phyloP scores from a whole-genome alignment of 2,113 vertebrate genomes.

The Urocitellus parryii region DNA sequence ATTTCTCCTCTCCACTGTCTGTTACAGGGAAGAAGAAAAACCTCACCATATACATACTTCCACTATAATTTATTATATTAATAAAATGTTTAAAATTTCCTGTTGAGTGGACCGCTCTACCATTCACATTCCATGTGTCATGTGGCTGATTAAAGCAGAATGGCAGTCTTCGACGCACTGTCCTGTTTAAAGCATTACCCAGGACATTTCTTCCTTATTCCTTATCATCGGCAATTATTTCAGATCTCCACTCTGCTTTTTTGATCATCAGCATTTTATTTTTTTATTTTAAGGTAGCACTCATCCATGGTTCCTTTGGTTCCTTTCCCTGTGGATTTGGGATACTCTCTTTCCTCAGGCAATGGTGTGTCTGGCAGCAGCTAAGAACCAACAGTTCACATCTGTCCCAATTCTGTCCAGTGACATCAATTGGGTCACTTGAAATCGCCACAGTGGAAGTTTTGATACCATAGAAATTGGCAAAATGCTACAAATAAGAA shows the following conservation, averaged over 20 bases:
- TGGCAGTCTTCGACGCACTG: background rate
- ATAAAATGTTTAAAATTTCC: background rate
- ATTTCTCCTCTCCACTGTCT: background rate
- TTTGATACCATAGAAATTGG: background rate
- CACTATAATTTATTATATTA: background rate
- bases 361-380: background rate
- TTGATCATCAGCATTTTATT: background rate
- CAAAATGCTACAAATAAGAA: background rate
- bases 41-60: background rate
- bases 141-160: background rate
- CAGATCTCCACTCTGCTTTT: background rate
- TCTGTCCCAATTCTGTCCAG: background rate
- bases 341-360: background rate
- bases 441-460: background rate
- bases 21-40: background rate
- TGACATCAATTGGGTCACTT: background rate
- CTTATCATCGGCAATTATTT: background rate
- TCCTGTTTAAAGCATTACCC: background rate
- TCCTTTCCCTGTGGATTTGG: background rate
- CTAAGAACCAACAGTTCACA: background rate
- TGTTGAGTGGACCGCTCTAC: background rate
- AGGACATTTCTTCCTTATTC: background rate
- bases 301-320: background rate
- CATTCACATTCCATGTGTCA: background rate
- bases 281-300: background rate